phyloP scores from a whole-genome alignment of 2,888 invertebrate species.

The Eupsilia transversa region DNA sequence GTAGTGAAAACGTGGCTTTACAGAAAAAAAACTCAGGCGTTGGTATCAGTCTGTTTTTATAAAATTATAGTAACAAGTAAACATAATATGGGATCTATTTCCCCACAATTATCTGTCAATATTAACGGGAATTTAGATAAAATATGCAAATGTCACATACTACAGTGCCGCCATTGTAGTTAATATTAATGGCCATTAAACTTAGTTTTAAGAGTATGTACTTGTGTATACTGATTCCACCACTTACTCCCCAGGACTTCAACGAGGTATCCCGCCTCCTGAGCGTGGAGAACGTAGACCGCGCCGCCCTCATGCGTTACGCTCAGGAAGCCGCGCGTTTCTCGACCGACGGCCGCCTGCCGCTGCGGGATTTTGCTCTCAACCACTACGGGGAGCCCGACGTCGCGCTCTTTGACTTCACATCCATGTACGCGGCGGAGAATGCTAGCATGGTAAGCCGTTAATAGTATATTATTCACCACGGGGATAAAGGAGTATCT shows the following conservation, averaged over 20 bases:
- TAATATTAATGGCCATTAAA: neutral
- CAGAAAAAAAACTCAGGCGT: too few relatives aligned
- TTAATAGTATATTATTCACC: neutral
- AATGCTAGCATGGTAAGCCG: slow-evolving; percentile 96
- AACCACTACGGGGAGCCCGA: slow-evolving; percentile 99
- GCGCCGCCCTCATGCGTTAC: slow-evolving; percentile 96
- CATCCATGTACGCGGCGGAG: slow-evolving; percentile 99
- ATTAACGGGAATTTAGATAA: too few relatives aligned
- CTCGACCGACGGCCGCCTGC: slow-evolving; percentile 96
- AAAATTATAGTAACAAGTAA: too few relatives aligned
- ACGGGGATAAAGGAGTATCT: neutral
- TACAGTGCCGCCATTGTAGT: neutral
- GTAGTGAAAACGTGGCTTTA: too few relatives aligned
- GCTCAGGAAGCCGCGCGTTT: slow-evolving; percentile 98
- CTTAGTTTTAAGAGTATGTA: neutral
- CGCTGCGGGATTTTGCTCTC: slow-evolving; percentile 97
- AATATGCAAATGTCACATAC: neutral
- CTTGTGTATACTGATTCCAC: neutral
- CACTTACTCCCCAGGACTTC: slow-evolving; percentile 92
- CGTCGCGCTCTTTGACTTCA: slow-evolving; percentile 99
- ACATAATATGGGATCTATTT: too few relatives aligned
- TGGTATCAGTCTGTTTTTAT: too few relatives aligned
- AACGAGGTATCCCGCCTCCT: slow-evolving; percentile 97
- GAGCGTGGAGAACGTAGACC: slow-evolving; percentile 97
- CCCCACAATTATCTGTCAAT: neutral